Base-by-base conservation (phyloP, 2,888 invertebrate genomes). In the Heliconius sara region DNA sequence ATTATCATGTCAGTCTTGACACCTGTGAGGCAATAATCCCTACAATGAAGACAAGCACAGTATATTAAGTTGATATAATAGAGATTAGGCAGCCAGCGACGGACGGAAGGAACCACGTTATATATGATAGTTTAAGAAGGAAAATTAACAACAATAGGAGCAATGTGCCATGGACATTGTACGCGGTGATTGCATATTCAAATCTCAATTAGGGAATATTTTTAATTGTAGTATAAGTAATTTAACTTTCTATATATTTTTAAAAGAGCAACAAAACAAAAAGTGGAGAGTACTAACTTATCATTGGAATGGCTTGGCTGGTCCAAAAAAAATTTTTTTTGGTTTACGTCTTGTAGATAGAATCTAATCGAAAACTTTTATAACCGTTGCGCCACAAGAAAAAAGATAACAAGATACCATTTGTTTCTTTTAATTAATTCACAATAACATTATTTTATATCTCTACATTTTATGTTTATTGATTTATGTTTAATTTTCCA, bases 1-100 rank as follows among this genome's bases (percentile, higher is more conserved):
- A 85, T 86, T 85, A 87, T 81, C 84, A 82, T 84, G 85, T 86
- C 85, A 86, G 84, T 79, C 79, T 83, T 85, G 85, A 86, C 86
- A 86, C 85, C 86, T 86, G 84, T 85, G 84, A 82, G 83, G 83
- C 83, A 82, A 83, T 86, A 86, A 88, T 87, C 85, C 84, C 79
- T 83, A 87, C 86, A 86, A 87, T 87, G 85, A 86, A 88, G 87
- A 85, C 85, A 84, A 84, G 83, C 83, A 85, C 84, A 84, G 84
- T 85, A 87, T 87, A 88, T 88, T 86, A 87, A 87, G 85, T 85
- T 82, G 80, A 85, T 84, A 87, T 88, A 87, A 87, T 86, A 84
- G 85, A 86, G 87, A 87, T 87, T 87, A 80, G 85, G 82, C 82
- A 83, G 84, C 83, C 82, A 76, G 77, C 80, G 72, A 78, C 63